Evolutionary conservation across 1,140 invertebrate genomes (phyloP).

Genomic region (Antheraea mylitta): DNA sequence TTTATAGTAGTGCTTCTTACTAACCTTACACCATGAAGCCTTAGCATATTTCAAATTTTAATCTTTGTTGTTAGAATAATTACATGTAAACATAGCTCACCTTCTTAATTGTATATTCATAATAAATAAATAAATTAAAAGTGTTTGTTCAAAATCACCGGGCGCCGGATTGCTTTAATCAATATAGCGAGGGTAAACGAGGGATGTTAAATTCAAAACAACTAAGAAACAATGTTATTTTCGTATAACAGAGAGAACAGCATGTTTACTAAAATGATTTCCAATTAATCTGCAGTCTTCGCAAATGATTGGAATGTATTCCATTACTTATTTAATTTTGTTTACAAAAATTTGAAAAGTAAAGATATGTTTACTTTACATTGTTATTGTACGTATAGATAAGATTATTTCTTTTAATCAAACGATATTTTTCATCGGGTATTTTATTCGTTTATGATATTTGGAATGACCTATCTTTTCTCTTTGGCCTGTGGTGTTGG

Average conservation of each 20-base stretch:
- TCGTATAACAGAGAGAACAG: neutral
- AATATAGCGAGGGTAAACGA: neutral
- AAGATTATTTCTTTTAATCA: too few species aligned
- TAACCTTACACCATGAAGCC: too few species aligned
- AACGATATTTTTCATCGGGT: too few species aligned
- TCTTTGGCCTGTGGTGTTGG: neutral
- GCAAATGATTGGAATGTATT: too few species aligned
- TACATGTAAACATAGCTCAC: neutral
- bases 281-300: too few species aligned
- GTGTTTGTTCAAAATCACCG: neutral
- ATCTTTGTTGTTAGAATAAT: neutral
- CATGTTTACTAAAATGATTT: neutral
- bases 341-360: too few species aligned
- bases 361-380: too few species aligned
- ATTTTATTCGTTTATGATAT: too few species aligned
- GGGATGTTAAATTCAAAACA: constrained; percentile 4
- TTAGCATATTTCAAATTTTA: too few species aligned
- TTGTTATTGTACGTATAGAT: too few species aligned
- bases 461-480: neutral
- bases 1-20: too few species aligned
- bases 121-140: neutral
- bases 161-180: neutral
- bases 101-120: neutral
- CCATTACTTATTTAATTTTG: too few species aligned
- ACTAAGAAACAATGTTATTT: constrained; percentile 1